phyloP scores from a whole-genome alignment of 2,113 vertebrate species.

The Dasypus novemcinctus region DNA sequence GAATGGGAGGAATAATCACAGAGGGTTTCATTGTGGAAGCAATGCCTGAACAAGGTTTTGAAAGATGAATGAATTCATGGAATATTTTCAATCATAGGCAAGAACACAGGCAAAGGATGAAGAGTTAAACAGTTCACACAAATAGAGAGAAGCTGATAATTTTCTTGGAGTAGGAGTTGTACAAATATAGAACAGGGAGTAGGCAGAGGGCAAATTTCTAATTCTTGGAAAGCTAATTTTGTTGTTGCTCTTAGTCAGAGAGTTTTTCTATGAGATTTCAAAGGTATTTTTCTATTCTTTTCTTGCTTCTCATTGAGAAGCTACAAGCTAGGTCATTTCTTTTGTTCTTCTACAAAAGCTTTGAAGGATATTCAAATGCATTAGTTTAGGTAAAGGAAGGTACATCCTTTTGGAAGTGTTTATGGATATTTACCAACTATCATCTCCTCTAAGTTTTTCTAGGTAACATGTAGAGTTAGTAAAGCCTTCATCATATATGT shows the following conservation, averaged over 20 bases:
- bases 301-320: slow-evolving; percentile 43
- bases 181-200: background rate
- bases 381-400: background rate
- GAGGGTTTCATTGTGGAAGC: background rate
- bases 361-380: too few relatives aligned
- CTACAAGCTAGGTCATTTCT: slow-evolving; percentile 20
- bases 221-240: slow-evolving; percentile 50
- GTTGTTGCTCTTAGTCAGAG: background rate
- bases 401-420: background rate
- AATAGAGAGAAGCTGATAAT: background rate
- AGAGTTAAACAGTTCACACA: background rate
- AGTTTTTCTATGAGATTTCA: slow-evolving; percentile 21
- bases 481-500: background rate
- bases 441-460: background rate
- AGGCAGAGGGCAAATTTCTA: background rate
- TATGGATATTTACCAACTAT: background rate
- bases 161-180: background rate
- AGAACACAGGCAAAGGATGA: background rate
- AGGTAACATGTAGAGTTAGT: background rate
- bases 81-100: background rate
- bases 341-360: slow-evolving; percentile 16
- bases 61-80: background rate
- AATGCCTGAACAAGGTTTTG: background rate
- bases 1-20: background rate
- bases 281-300: slow-evolving; percentile 37